phyloP scores from a whole-genome alignment of 2,113 vertebrate genomes.

The Camelus dromedarius region DNA sequence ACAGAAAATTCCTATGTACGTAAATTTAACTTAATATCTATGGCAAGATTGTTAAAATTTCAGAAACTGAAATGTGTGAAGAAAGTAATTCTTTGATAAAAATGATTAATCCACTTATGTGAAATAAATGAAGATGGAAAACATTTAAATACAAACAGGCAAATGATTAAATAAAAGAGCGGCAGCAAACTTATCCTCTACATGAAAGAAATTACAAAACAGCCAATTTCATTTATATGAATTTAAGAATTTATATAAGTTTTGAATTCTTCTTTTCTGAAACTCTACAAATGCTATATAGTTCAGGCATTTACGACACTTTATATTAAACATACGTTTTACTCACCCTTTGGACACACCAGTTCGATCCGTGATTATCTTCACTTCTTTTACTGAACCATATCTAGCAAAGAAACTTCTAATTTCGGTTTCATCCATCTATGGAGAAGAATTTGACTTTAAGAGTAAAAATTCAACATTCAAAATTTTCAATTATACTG shows the following conservation, averaged over 20 bases:
- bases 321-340: not conserved
- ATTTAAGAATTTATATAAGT: not conserved
- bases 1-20: not conserved
- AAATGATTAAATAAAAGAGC: conserved; percentile 31
- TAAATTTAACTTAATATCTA: conserved; percentile 41
- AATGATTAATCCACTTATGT: not conserved
- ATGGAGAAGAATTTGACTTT: conserved; percentile 68
- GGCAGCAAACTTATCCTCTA: not conserved
- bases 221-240: conserved; percentile 13
- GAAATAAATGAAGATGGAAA: conserved; percentile 24
- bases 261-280: conserved; percentile 30
- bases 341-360: conserved; percentile 97
- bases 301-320: not conserved
- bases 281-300: not conserved
- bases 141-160: conserved; percentile 46
- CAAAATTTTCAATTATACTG: conserved; percentile 32
- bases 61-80: not conserved
- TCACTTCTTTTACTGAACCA: conserved; percentile 95
- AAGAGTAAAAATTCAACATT: conserved; percentile 69
- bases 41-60: conserved; percentile 37
- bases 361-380: conserved; percentile 96
- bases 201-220: conserved; percentile 28
- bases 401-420: conserved; percentile 92
- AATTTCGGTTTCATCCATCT: conserved; percentile 96
- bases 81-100: conserved; percentile 46